phyloP scores from a whole-genome alignment of 2,797 vertebrate genomes.

The Rhynchonycteris naso region DNA sequence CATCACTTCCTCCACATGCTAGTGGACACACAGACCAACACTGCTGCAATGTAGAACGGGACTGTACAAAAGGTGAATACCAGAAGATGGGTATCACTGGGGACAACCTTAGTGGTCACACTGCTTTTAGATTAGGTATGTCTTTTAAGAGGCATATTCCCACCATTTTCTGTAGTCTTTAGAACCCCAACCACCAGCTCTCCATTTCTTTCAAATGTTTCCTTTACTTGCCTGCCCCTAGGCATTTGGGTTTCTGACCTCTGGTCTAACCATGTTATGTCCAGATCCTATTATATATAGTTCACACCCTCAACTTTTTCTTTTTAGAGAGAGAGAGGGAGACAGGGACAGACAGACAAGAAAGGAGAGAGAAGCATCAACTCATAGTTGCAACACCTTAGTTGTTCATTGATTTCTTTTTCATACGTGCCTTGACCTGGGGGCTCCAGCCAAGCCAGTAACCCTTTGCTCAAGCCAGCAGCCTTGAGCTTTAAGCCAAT shows the following conservation, averaged over 20 bases:
- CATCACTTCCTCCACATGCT: neutral
- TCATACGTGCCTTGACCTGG: no score
- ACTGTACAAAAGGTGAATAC: neutral
- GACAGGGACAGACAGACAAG: no score
- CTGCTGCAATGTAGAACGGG: neutral
- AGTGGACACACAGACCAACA: neutral
- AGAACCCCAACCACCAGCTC: neutral
- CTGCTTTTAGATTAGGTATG: neutral
- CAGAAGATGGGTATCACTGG: neutral
- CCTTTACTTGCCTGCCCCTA: neutral
- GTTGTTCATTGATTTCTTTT: no score
- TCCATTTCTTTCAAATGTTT: neutral
- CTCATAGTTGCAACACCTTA: no score
- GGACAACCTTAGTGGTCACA: neutral
- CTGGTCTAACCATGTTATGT: neutral
- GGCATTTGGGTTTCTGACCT: neutral
- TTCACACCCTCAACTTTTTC: neutral
- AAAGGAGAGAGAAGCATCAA: no score
- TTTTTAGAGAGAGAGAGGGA: no score
- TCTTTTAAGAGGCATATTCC: neutral
- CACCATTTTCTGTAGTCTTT: neutral
- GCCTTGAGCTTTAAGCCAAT: no score
- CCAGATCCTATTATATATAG: neutral
- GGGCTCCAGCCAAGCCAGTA: no score
- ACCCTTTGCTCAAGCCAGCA: no score